These are phyloP conservation scores for Drosophila trapezifrons DNA, from an alignment of 1,140 invertebrate species.

Conservation along the genomic window DNA sequence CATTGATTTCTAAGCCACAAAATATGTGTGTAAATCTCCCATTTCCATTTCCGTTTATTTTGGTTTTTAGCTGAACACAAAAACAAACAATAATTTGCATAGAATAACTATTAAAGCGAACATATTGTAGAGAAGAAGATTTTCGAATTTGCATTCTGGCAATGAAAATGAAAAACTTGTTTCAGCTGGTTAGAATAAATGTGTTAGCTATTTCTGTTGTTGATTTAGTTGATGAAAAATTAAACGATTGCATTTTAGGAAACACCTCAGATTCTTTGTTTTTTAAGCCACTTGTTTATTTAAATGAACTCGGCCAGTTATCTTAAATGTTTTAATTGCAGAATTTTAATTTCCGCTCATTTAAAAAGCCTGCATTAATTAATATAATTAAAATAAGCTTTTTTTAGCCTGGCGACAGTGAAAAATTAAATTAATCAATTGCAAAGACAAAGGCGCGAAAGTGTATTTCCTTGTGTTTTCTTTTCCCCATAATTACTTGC, in stretches of 20 bases:
- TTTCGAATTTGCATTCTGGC: constrained; percentile 53
- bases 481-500: constrained; percentile 55
- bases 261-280: background rate
- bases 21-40: constrained; percentile 40
- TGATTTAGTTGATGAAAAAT: constrained; percentile 33
- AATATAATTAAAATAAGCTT: constrained; percentile 26
- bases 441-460: constrained; percentile 60
- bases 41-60: constrained; percentile 68
- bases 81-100: constrained; percentile 61
- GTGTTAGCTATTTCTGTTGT: constrained; percentile 2
- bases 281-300: background rate
- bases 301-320: background rate
- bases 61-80: constrained; percentile 25
- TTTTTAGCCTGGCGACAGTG: constrained; percentile 35
- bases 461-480: constrained; percentile 65
- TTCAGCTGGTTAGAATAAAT: constrained; percentile 35
- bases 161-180: constrained; percentile 54
- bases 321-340: constrained; percentile 13
- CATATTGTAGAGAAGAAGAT: constrained; percentile 35
- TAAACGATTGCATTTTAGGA: constrained; percentile 15
- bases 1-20: constrained; percentile 21
- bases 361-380: constrained; percentile 28
- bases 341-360: constrained; percentile 23
- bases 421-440: constrained; percentile 71
- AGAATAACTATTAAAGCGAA: constrained; percentile 65